Conservation (phyloP, 2,888 invertebrate species). For the Elysia crispata region DNA sequence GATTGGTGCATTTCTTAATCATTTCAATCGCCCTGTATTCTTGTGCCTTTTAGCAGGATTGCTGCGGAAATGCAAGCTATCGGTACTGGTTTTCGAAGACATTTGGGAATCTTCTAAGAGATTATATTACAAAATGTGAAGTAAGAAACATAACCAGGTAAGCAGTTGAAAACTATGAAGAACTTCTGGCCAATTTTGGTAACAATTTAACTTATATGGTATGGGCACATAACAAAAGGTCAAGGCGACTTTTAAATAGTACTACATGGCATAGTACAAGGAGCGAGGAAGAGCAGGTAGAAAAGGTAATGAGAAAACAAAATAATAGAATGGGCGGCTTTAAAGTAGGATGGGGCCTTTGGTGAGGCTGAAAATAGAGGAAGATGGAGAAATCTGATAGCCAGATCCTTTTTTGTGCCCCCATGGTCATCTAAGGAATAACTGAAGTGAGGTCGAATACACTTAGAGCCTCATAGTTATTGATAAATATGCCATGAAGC, state of each 20-base stretch:
- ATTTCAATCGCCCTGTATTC: background rate
- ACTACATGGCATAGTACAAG: background rate
- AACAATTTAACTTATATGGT: background rate
- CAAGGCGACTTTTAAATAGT: background rate
- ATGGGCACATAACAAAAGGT: background rate
- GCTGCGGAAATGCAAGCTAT: slow-evolving; percentile 36
- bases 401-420: background rate
- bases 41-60: background rate
- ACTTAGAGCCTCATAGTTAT: no score
- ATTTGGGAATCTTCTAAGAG: slow-evolving; percentile 60
- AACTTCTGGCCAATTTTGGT: background rate
- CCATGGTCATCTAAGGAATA: background rate
- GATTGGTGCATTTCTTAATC: no score
- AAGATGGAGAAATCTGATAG: background rate
- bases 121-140: no score
- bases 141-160: background rate
- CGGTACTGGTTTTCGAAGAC: slow-evolving; percentile 66
- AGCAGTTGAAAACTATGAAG: background rate
- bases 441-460: no score
- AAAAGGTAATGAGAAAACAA: background rate
- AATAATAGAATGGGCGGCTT: background rate
- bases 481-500: no score
- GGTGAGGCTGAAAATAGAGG: background rate
- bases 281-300: background rate
- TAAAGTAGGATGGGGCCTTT: background rate